These are phyloP conservation scores for Lordiphosa collinella DNA, from an alignment of 1,140 invertebrate species.

Conservation along the genomic window DNA sequence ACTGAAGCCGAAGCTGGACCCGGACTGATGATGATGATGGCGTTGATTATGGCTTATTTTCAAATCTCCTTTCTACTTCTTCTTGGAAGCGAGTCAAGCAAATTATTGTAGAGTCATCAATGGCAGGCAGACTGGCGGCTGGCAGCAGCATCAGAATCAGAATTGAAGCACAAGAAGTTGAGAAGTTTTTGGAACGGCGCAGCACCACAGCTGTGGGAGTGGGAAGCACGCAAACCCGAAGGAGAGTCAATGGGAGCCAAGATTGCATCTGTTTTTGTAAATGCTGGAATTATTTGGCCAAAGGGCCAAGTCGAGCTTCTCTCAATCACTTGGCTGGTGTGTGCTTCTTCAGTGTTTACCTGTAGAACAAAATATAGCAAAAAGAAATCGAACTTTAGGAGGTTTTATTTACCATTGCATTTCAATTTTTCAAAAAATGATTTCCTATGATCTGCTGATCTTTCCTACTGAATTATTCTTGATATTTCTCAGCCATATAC, in stretches of 20 bases:
- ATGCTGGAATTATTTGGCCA: too few relatives aligned
- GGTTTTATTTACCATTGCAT: too few relatives aligned
- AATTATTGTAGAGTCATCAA: constrained; percentile 76
- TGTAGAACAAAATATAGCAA: too few relatives aligned
- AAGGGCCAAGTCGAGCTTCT: too few relatives aligned
- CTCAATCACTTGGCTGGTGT: too few relatives aligned
- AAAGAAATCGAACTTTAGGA: too few relatives aligned
- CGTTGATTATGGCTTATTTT: constrained; percentile 77
- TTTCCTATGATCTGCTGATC: too few relatives aligned
- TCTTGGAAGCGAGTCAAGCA: constrained; percentile 68
- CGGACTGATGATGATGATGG: constrained; percentile 53
- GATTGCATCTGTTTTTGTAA: not conserved
- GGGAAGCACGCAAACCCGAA: constrained; percentile 30
- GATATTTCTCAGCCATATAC: not conserved
- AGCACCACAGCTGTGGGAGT: constrained; percentile 24
- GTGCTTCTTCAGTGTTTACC: too few relatives aligned
- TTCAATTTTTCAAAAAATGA: too few relatives aligned
- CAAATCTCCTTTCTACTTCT: constrained; percentile 61
- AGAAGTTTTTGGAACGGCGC: not conserved
- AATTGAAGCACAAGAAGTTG: constrained; percentile 26
- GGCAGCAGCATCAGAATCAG: constrained; percentile 28
- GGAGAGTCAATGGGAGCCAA: too few relatives aligned
- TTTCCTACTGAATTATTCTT: too few relatives aligned
- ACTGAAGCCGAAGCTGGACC: constrained; percentile 16
- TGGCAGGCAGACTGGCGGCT: constrained; percentile 43